Percentiles rank a stretch among this genome's conserved stretches.
phyloP scores from a whole-genome alignment of 2,888 invertebrate species.

The Sarcophaga subvicina region DNA sequence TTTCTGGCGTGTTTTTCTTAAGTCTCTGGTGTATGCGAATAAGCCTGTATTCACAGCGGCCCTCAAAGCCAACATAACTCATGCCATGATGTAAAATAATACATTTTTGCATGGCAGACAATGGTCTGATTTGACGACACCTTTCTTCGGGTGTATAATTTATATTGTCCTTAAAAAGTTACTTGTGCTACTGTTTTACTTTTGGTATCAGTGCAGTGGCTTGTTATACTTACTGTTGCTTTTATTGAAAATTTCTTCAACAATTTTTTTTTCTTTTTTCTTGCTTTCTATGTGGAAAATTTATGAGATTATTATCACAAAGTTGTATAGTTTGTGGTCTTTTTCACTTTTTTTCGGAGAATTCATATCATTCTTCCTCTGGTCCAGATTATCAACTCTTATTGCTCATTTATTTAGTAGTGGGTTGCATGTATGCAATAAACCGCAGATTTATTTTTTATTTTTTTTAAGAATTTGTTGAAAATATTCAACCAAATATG shows the following conservation, averaged over 20 bases:
- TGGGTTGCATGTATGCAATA: background rate
- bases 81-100: too few species aligned
- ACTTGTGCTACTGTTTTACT: slow-evolving; percentile 20
- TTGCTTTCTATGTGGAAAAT: background rate
- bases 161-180: slow-evolving; percentile 17
- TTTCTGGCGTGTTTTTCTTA: too few species aligned
- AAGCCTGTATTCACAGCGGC: too few species aligned
- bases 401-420: slow-evolving; percentile 1
- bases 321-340: slow-evolving; percentile 40
- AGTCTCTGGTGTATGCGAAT: too few species aligned
- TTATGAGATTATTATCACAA: slow-evolving; percentile 47
- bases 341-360: slow-evolving; percentile 3
- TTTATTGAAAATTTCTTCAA: background rate
- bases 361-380: slow-evolving; percentile 22
- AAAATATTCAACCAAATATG: background rate
- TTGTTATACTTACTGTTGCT: slow-evolving; percentile 29
- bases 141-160: slow-evolving; percentile 10
- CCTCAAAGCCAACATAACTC: too few species aligned
- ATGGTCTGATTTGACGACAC: background rate
- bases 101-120: too few species aligned
- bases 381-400: slow-evolving; percentile 6
- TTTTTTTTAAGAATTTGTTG: slow-evolving; percentile 7
- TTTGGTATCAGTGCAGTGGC: slow-evolving; percentile 12
- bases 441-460: slow-evolving; percentile 9
- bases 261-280: background rate